Conservation (phyloP, 2,797 vertebrate species). For the Austrolebias charrua region DNA sequence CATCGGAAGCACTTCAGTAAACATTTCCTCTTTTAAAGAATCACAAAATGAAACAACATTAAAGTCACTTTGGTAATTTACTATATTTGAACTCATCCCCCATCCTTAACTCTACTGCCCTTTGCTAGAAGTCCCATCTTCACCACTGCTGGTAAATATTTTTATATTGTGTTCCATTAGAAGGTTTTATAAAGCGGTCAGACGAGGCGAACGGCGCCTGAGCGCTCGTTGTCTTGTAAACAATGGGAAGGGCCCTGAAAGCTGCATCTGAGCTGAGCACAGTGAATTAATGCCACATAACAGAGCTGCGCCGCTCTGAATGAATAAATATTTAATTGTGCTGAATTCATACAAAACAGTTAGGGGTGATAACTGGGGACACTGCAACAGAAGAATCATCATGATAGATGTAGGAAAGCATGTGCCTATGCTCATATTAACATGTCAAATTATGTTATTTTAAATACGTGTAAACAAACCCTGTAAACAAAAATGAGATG, state of each 20-base stretch:
- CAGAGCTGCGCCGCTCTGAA: constrained; percentile 55
- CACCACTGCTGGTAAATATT: constrained; percentile 78
- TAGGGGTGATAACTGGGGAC: constrained; percentile 26
- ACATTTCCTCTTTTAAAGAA: constrained; percentile 34
- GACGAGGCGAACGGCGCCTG: constrained; percentile 77
- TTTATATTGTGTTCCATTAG: constrained; percentile 82
- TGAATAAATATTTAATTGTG: constrained; percentile 81
- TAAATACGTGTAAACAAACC: too few relatives aligned
- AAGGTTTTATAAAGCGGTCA: constrained; percentile 76
- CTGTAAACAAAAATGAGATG: too few relatives aligned
- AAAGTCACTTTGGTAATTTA: constrained; percentile 49
- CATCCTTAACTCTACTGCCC: constrained; percentile 17
- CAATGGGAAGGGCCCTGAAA: constrained; percentile 74
- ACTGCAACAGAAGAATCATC: constrained; percentile 12
- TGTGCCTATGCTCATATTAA: too few relatives aligned
- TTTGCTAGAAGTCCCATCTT: constrained; percentile 50
- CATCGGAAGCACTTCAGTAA: constrained; percentile 32
- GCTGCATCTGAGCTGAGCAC: constrained; percentile 62
- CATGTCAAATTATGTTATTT: background rate
- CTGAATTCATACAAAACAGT: constrained; percentile 55
- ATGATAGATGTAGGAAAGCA: constrained; percentile 10
- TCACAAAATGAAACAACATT: constrained; percentile 41
- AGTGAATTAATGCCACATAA: constrained; percentile 74
- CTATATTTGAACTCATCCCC: constrained; percentile 35
- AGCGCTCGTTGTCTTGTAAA: constrained; percentile 78